These are phyloP conservation scores for Galaxias olidus DNA, from an alignment of 2,797 vertebrate genomes.

Conservation along the genomic window DNA sequence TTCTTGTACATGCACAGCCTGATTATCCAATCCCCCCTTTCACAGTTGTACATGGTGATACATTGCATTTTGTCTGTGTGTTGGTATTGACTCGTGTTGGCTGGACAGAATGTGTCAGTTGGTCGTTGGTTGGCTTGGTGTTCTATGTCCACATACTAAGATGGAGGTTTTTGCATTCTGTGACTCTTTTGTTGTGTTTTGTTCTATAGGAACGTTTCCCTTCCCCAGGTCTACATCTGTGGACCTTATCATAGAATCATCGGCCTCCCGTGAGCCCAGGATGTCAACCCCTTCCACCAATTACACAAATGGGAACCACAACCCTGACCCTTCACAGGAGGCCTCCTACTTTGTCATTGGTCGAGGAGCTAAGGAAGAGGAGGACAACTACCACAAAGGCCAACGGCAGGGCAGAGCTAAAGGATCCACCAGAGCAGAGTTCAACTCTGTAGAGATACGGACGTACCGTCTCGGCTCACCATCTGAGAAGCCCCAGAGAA, in stretches of 20 bases:
- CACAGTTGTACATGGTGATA: slow-evolving; percentile 80
- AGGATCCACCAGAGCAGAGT: slow-evolving; percentile 36
- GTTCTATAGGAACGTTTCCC: slow-evolving; percentile 59
- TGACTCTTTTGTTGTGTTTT: slow-evolving; percentile 31
- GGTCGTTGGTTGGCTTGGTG: slow-evolving; percentile 54
- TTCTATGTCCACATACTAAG: slow-evolving; percentile 31
- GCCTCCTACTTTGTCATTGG: slow-evolving; percentile 69
- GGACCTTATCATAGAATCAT: slow-evolving; percentile 69
- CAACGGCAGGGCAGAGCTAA: slow-evolving; percentile 33
- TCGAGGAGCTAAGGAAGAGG: slow-evolving; percentile 43
- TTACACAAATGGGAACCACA: slow-evolving; percentile 37
- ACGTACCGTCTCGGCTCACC: slow-evolving; percentile 25
- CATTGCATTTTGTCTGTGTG: slow-evolving; percentile 91
- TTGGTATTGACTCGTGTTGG: slow-evolving; percentile 62
- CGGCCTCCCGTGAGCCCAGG: slow-evolving; percentile 41
- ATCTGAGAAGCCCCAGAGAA: slow-evolving; percentile 34
- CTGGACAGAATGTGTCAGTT: slow-evolving; percentile 55
- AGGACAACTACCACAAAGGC: slow-evolving; percentile 62
- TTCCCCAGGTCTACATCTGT: slow-evolving; percentile 70
- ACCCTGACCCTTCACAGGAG: slow-evolving; percentile 49
- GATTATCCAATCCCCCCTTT: slow-evolving; percentile 82
- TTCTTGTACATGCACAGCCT: slow-evolving; percentile 66
- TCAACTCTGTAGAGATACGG: slow-evolving; percentile 20
- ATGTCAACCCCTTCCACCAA: slow-evolving; percentile 43
- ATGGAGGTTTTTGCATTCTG: slow-evolving; percentile 17